Conservation (phyloP, 2,113 vertebrate genomes). For the Sterna hirundo region DNA sequence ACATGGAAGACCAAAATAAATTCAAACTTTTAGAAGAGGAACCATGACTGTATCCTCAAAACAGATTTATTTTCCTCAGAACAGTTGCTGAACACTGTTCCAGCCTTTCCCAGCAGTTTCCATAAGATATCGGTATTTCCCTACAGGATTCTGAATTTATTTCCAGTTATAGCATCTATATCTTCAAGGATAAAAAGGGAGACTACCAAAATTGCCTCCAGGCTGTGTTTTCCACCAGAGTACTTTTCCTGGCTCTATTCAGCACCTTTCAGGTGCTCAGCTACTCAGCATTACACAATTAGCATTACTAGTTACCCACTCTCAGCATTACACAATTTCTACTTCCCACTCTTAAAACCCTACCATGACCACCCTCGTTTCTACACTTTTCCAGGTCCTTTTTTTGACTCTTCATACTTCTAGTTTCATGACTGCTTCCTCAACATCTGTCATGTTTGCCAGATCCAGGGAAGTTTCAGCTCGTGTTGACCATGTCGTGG, state of each 20-base stretch:
- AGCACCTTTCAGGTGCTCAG: background rate
- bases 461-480: background rate
- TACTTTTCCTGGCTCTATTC: background rate
- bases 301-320: background rate
- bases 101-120: background rate
- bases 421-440: background rate
- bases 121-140: background rate
- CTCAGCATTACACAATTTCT: background rate
- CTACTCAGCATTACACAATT: background rate
- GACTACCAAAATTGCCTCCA: background rate
- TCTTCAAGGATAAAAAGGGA: background rate
- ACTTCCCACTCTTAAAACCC: background rate
- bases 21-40: background rate
- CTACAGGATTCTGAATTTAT: background rate
- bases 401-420: background rate
- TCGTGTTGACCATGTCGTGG: background rate
- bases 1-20: constrained; percentile 15
- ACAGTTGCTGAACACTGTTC: background rate
- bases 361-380: background rate
- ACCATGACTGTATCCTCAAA: background rate
- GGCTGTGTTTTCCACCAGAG: background rate
- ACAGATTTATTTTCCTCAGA: background rate
- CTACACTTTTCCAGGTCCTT: background rate
- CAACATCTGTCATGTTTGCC: background rate
- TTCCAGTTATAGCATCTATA: background rate